Conservation (phyloP, 2,113 vertebrate genomes). For the Condylura cristata region DNA sequence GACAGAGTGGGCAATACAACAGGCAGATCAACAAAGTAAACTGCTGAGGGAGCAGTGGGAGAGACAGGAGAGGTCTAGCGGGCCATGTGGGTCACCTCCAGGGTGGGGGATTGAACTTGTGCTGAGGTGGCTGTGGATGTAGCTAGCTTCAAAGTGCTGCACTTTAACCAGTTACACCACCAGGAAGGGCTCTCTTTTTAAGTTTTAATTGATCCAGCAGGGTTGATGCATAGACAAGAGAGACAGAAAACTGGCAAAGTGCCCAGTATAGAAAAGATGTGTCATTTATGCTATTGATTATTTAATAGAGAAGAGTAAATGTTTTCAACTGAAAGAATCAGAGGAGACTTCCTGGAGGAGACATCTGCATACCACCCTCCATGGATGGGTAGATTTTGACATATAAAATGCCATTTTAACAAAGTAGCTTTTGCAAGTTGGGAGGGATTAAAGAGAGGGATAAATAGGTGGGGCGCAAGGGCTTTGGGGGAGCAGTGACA, state of each 20-base stretch:
- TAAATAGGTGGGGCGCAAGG: not conserved
- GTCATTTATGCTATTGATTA: not conserved
- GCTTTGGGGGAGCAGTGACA: not conserved
- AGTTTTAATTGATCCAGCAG: not conserved
- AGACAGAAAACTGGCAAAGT: not conserved
- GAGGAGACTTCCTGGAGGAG: constrained; percentile 15
- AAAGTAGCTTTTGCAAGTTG: not conserved
- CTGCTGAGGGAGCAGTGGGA: too few species aligned
- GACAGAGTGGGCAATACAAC: too few species aligned
- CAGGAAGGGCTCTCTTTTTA: too few species aligned
- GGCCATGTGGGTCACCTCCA: too few species aligned
- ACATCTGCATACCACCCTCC: not conserved
- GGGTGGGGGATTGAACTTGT: too few species aligned
- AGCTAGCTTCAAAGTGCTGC: too few species aligned
- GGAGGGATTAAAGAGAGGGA: not conserved
- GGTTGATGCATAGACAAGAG: not conserved
- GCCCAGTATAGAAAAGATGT: not conserved
- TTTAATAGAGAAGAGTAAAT: not conserved
- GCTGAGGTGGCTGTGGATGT: too few species aligned
- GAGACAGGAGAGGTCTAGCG: too few species aligned
- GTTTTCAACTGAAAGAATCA: constrained; percentile 7
- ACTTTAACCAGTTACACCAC: too few species aligned
- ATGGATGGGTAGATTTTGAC: not conserved
- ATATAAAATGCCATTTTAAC: not conserved
- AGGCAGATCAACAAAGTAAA: too few species aligned